A percentile compares a stretch with the other conserved stretches of the same genome.
These are phyloP conservation scores for Protomyctophum bolini DNA, from an alignment of 2,113 vertebrate genomes.

Conservation along the genomic window DNA sequence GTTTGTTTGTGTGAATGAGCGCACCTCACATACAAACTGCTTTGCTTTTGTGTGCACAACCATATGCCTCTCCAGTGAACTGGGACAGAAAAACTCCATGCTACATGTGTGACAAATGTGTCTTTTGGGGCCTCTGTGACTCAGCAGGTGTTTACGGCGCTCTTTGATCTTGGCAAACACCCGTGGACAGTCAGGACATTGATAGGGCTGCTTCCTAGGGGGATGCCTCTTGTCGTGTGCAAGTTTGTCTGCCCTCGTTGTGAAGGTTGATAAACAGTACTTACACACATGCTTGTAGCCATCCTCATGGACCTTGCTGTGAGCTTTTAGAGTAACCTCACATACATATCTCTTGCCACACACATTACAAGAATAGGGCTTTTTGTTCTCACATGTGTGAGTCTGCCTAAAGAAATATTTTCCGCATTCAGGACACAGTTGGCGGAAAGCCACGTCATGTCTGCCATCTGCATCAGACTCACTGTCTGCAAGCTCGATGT, in stretches of 20 bases:
- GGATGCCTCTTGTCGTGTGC: background rate
- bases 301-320: background rate
- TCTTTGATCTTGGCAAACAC: background rate
- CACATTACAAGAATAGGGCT: background rate
- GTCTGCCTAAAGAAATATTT: background rate
- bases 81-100: background rate
- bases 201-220: background rate
- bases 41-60: background rate
- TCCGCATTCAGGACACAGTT: background rate
- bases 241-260: background rate
- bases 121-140: background rate
- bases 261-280: background rate
- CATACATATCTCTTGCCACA: background rate
- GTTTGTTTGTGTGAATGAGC: background rate
- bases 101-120: background rate
- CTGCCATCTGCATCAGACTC: too few species aligned
- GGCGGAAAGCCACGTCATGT: too few species aligned
- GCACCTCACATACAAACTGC: too few species aligned
- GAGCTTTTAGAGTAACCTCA: background rate
- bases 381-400: background rate
- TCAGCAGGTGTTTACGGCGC: background rate
- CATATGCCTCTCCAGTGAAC: background rate
- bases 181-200: background rate
- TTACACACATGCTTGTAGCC: background rate
- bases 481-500: too few species aligned